phyloP scores from a whole-genome alignment of 2,888 invertebrate species.

The Schizotus pectinicornis region DNA sequence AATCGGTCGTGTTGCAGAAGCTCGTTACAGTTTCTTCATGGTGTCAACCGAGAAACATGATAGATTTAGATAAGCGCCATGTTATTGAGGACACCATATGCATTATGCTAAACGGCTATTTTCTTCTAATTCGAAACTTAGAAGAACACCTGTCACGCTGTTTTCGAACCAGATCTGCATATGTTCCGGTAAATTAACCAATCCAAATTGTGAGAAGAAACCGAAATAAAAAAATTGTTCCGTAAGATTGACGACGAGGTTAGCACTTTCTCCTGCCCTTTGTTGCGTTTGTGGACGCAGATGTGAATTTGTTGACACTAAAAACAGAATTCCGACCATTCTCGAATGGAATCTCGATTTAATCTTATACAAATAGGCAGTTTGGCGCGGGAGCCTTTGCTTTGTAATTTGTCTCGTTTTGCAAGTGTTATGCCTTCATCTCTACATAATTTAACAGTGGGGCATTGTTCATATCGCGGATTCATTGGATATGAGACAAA shows the following conservation, averaged over 20 bases:
- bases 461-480: conserved; percentile 15
- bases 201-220: neutral
- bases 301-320: neutral
- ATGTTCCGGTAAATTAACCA: neutral
- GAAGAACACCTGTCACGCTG: neutral
- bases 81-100: too few species aligned
- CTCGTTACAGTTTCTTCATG: too few species aligned
- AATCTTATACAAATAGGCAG: neutral
- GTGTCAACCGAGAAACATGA: too few species aligned
- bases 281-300: neutral
- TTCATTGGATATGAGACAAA: conserved; percentile 15
- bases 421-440: conserved; percentile 12
- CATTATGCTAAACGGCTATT: neutral
- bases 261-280: conserved; percentile 4
- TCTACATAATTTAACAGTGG: conserved; percentile 9
- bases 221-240: neutral
- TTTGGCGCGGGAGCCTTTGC: too few species aligned
- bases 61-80: too few species aligned
- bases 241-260: neutral
- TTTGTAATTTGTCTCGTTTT: conserved; percentile 1
- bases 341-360: neutral
- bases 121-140: neutral
- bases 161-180: neutral
- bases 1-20: too few species aligned
- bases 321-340: neutral